These are phyloP conservation scores for Pristis pectinata DNA, from an alignment of 2,797 vertebrate genomes.

Conservation along the genomic window DNA sequence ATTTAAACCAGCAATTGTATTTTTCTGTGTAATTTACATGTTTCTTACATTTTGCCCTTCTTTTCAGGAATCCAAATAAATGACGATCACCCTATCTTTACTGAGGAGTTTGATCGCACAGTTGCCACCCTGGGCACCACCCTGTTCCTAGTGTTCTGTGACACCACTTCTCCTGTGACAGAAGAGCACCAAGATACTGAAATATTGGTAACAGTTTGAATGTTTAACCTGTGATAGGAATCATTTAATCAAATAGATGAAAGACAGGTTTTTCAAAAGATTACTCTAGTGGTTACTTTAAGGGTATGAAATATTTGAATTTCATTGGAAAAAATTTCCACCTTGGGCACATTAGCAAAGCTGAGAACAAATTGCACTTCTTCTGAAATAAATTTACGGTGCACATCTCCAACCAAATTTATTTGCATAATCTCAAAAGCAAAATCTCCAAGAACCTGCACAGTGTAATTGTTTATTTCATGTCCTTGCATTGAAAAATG, in stretches of 20 bases:
- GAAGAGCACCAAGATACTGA: background rate
- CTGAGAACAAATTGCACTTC: background rate
- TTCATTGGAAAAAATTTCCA: background rate
- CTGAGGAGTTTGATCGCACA: background rate
- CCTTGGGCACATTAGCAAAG: background rate
- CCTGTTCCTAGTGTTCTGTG: background rate
- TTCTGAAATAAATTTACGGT: background rate
- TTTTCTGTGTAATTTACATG: background rate
- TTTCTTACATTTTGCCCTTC: background rate
- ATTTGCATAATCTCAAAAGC: background rate
- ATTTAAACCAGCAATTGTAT: background rate
- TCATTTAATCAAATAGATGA: background rate
- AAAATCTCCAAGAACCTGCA: background rate
- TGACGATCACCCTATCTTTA: constrained; percentile 12
- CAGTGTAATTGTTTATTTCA: background rate
- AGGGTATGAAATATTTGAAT: background rate
- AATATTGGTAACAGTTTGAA: background rate
- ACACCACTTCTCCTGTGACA: background rate
- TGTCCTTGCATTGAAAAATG: background rate
- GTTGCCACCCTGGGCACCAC: background rate
- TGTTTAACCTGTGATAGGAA: background rate
- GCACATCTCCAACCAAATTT: background rate
- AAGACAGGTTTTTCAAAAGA: background rate
- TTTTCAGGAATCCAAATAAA: constrained; percentile 17
- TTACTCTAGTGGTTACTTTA: background rate